Evolutionary conservation across 1,140 invertebrate species (phyloP), one percentile per base, ranked within the genome.

Genomic region (Cydia amplana): DNA sequence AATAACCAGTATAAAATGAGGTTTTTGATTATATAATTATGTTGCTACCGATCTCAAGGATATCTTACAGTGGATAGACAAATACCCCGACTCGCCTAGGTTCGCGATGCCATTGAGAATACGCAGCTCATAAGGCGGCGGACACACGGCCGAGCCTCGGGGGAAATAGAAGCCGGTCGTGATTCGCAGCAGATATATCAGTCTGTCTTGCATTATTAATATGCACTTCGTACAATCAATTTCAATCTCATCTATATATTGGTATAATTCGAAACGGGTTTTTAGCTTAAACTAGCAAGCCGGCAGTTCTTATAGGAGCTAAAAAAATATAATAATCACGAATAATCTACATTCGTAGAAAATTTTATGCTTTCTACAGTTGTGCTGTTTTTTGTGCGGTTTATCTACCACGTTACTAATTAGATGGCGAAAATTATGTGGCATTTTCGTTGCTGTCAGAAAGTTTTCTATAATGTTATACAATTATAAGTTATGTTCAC

Each of bases 141-240:
- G 25, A 36, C 65, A 70, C 28, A 70, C 65, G 18, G 65, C 25
- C 16, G 25, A 67, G 65, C 28, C 65, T 70, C 65, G 10, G 36
- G 65, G 32, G 65, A 70, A 70, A 36, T 70, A 70, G 65, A 20
- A 70, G 23, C 32, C 65, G 28, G 16, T 70, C 36, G 65, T 70
- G 65, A 70, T 70, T 40, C 23, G 36, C 28, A 36, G 65, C 32
- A 43, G 28, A 70, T 70, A 70, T 70, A 43, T 70, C 36, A 70
- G 65, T 70, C 65, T 40, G 65, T 10, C 36, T 43, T 70, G 65
- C 65, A 70, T 70, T 32, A 70, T 70, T 70, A 70, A 70, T 70
- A 40, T 36, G 16, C 65, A 36, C 32, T n/a, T 32, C 32, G 65
- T 70, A 70, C 32, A 70, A 70, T 70, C 32, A 36, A 36, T 36